Evolutionary conservation across 2,113 vertebrate genomes (phyloP).

Genomic region (Dipodomys ordii): DNA sequence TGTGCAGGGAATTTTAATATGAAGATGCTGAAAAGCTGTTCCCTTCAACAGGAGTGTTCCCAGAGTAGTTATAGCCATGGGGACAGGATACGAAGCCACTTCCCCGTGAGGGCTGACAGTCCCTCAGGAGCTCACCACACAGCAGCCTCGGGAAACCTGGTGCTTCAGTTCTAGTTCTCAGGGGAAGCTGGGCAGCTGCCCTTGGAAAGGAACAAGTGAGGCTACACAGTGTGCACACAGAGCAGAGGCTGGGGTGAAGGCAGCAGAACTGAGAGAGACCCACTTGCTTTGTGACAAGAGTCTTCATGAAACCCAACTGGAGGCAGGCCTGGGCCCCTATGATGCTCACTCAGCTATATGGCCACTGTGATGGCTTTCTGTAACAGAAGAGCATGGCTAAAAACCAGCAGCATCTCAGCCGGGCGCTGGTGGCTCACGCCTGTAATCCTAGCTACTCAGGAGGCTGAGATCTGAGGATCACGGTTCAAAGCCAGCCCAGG

Average conservation of each 20-base stretch:
- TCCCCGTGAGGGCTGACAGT: background rate
- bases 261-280: background rate
- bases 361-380: no score
- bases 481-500: no score
- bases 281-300: background rate
- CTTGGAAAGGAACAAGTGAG: background rate
- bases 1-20: slow-evolving; percentile 33
- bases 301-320: no score
- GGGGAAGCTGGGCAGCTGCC: background rate
- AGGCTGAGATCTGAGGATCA: no score
- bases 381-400: no score
- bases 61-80: background rate
- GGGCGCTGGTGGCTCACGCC: no score
- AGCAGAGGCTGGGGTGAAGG: fast-evolving
- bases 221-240: background rate
- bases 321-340: background rate
- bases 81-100: no score
- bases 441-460: no score
- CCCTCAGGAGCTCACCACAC: no score
- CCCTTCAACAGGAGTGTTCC: background rate
- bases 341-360: no score
- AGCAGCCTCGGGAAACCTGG: background rate
- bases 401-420: background rate
- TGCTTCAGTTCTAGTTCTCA: background rate
- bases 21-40: background rate